phyloP scores from a whole-genome alignment of 2,888 invertebrate species.

The Cataglyphis cursor region DNA sequence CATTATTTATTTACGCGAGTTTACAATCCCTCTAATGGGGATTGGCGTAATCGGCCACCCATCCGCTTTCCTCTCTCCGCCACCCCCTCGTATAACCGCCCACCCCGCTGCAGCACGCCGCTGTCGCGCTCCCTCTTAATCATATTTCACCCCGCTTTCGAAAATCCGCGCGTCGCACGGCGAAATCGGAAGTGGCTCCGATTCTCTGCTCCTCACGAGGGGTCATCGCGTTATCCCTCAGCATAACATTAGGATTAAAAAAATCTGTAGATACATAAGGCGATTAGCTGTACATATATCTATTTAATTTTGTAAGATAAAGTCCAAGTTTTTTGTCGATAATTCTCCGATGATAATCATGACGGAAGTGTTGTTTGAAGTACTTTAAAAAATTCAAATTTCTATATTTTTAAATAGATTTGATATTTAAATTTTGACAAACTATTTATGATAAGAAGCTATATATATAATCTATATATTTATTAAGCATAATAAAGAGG shows the following conservation, averaged over 20 bases:
- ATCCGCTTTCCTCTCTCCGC: slow-evolving; percentile 55
- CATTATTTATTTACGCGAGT: slow-evolving; percentile 86
- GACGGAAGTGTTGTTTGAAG: neutral
- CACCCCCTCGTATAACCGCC: slow-evolving; percentile 57
- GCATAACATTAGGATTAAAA: neutral
- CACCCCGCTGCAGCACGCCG: slow-evolving; percentile 59
- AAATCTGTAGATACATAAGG: slow-evolving; percentile 33
- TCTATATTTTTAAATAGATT: neutral
- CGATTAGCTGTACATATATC: slow-evolving; percentile 11
- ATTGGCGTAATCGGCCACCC: slow-evolving; percentile 83
- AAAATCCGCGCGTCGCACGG: slow-evolving; percentile 65
- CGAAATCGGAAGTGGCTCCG: slow-evolving; percentile 60
- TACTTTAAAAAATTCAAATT: neutral
- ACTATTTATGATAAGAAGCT: neutral
- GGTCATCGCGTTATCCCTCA: slow-evolving; percentile 2
- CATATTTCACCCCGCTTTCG: slow-evolving; percentile 73
- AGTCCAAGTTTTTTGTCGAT: neutral
- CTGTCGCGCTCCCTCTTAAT: slow-evolving; percentile 73
- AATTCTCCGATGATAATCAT: neutral
- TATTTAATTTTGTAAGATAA: slow-evolving; percentile 8
- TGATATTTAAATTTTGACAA: neutral
- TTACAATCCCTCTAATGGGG: slow-evolving; percentile 86
- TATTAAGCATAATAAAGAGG: neutral
- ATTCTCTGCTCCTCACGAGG: slow-evolving; percentile 32
- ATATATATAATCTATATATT: neutral